A percentile compares a stretch with the other conserved stretches of the same genome.
Conservation (phyloP, 2,797 vertebrate species). For the Poeciliopsis gracilis region DNA sequence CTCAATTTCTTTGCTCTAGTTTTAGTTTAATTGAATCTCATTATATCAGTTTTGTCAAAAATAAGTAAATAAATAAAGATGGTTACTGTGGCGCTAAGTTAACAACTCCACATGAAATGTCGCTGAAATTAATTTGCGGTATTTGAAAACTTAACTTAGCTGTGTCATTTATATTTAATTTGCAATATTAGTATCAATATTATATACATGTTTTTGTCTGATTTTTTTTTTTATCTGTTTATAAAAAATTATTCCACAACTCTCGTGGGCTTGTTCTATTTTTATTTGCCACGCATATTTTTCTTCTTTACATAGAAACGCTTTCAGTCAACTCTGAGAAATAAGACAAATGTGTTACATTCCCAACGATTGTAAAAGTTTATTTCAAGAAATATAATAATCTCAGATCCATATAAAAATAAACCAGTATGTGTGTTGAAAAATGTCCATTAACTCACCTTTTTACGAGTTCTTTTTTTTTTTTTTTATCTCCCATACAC, state of each 20-base stretch:
- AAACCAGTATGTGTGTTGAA: constrained; percentile 76
- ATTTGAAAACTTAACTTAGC: neutral
- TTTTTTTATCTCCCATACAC: constrained; percentile 56
- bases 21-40: neutral
- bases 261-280: neutral
- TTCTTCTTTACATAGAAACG: neutral
- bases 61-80: neutral
- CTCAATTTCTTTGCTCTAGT: constrained; percentile 66
- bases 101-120: neutral
- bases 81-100: neutral
- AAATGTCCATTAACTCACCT: constrained; percentile 79
- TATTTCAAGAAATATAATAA: constrained; percentile 94
- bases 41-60: neutral
- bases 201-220: neutral
- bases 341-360: constrained; percentile 55
- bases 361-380: constrained; percentile 86
- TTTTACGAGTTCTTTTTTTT: constrained; percentile 36
- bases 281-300: neutral
- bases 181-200: neutral
- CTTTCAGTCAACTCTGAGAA: neutral
- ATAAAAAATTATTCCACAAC: neutral
- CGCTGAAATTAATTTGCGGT: neutral
- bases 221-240: neutral
- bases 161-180: neutral
- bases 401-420: constrained; percentile 93